These are phyloP conservation scores for Ptychodera flava DNA, from an alignment of 35 echinoderm and acorn worm species.

Conservation along the genomic window DNA sequence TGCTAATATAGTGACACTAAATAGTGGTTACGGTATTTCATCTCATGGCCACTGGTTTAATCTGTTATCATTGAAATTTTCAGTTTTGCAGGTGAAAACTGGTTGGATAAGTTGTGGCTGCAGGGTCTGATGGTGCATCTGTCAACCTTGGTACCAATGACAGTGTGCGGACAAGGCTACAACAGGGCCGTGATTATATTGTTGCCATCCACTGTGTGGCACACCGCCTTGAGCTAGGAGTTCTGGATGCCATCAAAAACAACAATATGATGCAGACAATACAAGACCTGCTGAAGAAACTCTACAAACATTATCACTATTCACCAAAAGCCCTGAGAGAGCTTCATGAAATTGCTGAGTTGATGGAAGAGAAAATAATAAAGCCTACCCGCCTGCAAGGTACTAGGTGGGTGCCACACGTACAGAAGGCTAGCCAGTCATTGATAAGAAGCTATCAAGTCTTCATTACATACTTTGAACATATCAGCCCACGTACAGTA, in stretches of 20 bases:
- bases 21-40: slow-evolving; percentile 5
- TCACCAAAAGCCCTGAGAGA: slow-evolving; percentile 15
- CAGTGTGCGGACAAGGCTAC: slow-evolving; percentile 3
- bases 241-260: slow-evolving; percentile 11
- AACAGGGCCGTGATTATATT: slow-evolving; percentile 3
- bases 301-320: slow-evolving; percentile 15
- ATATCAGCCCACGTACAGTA: neutral
- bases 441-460: slow-evolving; percentile 6
- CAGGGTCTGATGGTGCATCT: slow-evolving; percentile 28
- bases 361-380: neutral
- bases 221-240: no score
- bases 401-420: slow-evolving; percentile 32
- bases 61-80: neutral
- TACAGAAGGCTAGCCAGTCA: neutral
- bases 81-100: slow-evolving; percentile 28
- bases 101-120: slow-evolving; percentile 13
- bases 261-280: slow-evolving; percentile 8
- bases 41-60: neutral
- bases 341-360: no score
- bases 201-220: slow-evolving; percentile 31
- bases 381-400: neutral
- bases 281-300: neutral
- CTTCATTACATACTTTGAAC: neutral
- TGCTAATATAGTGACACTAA: neutral
- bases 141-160: slow-evolving; percentile 28